These are phyloP conservation scores for Cariama cristata DNA, from an alignment of 2,113 vertebrate genomes.

Conservation along the genomic window DNA sequence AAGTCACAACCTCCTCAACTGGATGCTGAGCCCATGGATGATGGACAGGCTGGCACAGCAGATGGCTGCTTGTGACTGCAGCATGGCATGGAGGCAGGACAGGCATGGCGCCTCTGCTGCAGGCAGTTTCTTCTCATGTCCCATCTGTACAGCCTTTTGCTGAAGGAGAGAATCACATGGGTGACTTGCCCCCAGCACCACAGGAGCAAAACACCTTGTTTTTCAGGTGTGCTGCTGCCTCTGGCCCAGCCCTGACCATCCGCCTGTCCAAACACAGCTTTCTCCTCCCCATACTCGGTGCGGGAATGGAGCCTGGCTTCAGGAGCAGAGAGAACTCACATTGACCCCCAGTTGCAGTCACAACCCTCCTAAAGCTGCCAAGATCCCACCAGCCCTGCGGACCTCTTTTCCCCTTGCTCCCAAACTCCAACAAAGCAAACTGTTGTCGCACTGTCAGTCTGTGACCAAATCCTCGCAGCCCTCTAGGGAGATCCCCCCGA, in stretches of 20 bases:
- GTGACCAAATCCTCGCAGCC: background rate
- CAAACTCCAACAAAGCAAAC: background rate
- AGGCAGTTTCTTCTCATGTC: too few species aligned
- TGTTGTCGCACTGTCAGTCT: accelerated
- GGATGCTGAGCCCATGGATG: background rate
- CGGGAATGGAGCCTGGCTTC: background rate
- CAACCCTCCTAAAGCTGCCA: background rate
- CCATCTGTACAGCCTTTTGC: background rate
- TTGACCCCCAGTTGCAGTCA: accelerated
- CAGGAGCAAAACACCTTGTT: background rate
- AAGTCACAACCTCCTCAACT: accelerated
- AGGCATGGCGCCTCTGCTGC: background rate
- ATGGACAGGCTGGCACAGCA: background rate
- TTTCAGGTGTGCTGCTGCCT: background rate
- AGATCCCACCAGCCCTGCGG: background rate
- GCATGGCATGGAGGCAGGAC: accelerated
- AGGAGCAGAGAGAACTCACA: background rate
- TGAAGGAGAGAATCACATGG: background rate
- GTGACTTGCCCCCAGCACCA: background rate
- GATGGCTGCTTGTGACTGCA: accelerated
- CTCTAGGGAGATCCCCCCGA: accelerated
- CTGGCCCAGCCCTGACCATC: too few species aligned
- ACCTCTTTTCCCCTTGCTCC: background rate
- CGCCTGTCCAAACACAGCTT: background rate
- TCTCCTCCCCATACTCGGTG: background rate